Conservation (phyloP, 1,140 invertebrate species). For the Galleria mellonella region DNA sequence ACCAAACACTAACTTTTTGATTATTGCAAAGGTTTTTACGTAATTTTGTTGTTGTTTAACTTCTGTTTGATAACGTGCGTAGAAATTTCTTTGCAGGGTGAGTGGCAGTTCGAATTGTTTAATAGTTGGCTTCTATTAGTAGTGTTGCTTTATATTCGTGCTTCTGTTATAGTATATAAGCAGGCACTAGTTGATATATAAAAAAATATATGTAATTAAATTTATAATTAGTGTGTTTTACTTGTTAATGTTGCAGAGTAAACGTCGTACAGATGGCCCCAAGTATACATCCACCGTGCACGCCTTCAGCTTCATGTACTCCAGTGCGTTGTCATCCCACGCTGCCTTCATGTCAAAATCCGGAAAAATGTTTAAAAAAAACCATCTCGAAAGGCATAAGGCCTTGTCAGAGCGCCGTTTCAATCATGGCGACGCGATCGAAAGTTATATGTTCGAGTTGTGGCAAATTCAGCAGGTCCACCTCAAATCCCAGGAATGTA, state of each 20-base stretch:
- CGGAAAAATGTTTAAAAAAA: slow-evolving; percentile 51
- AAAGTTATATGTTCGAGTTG: slow-evolving; percentile 38
- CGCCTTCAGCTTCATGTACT: slow-evolving; percentile 46
- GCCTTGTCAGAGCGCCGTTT: slow-evolving; percentile 53
- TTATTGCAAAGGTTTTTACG: too few relatives aligned
- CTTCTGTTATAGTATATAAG: too few relatives aligned
- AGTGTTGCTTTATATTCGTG: not conserved
- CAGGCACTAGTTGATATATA: too few relatives aligned
- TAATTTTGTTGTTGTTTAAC: not conserved
- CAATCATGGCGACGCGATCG: slow-evolving; percentile 50
- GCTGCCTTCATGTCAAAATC: slow-evolving; percentile 45
- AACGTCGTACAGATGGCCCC: slow-evolving; percentile 34
- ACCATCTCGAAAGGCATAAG: slow-evolving; percentile 40
- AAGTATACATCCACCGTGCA: slow-evolving; percentile 48
- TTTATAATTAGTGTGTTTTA: too few relatives aligned
- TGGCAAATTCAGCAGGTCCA: slow-evolving; percentile 26
- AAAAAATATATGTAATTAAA: too few relatives aligned
- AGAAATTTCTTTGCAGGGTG: not conserved
- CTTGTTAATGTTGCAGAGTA: too few relatives aligned
- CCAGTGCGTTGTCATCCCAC: slow-evolving; percentile 51
- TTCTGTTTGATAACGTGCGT: too few relatives aligned
- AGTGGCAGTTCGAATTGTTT: slow-evolving; percentile 1
- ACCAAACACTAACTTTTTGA: not conserved
- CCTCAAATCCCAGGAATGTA: slow-evolving; percentile 24
- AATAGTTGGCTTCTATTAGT: slow-evolving; percentile 30